Percentiles rank a stretch among this genome's conserved stretches.
These are phyloP conservation scores for Cranoglanis bouderius DNA, from an alignment of 2,113 vertebrate species.

Conservation along the genomic window DNA sequence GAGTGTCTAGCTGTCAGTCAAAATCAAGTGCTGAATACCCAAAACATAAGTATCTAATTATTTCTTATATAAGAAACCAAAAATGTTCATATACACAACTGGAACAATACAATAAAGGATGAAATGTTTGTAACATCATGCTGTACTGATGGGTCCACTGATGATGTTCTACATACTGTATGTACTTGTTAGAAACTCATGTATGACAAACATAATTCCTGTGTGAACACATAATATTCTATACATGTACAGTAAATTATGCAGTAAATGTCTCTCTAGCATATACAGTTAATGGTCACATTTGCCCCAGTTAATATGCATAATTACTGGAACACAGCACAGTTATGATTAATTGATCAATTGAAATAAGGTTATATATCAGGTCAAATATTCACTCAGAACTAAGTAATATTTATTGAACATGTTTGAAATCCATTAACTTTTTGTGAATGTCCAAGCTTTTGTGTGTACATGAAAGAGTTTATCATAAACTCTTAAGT, in stretches of 20 bases:
- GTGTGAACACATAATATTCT: neutral
- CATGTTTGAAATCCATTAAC: neutral
- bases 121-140: neutral
- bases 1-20: neutral
- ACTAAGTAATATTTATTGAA: neutral
- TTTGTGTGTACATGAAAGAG: neutral
- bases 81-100: neutral
- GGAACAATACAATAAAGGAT: neutral
- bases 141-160: neutral
- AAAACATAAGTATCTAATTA: neutral
- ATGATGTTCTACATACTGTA: neutral
- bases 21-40: slow-evolving; percentile 12
- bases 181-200: neutral
- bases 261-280: neutral
- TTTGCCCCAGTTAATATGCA: neutral
- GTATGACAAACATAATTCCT: neutral
- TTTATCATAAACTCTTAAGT: neutral
- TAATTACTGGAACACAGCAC: slow-evolving; percentile 8
- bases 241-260: neutral
- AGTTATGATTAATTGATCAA: neutral
- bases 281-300: neutral
- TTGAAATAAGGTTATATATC: neutral
- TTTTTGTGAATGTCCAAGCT: neutral
- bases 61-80: neutral
- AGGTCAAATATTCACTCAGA: neutral